These are phyloP conservation scores for Osmerus eperlanus DNA, from an alignment of 2,113 vertebrate species.

Conservation along the genomic window DNA sequence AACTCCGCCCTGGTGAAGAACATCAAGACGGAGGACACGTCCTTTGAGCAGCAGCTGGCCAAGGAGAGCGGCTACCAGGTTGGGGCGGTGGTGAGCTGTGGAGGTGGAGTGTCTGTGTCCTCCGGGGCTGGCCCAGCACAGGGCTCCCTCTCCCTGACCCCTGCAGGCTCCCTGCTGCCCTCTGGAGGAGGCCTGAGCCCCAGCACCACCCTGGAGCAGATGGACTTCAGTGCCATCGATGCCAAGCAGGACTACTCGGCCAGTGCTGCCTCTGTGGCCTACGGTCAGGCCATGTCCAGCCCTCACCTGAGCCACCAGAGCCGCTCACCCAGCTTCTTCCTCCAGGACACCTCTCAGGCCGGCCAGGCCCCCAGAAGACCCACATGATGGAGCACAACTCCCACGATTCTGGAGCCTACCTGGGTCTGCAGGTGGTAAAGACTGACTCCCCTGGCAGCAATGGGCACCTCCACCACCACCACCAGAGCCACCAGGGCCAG, in stretches of 20 bases:
- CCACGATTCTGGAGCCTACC: conserved; percentile 68
- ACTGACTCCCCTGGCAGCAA: conserved; percentile 82
- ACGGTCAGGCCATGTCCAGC: conserved; percentile 87
- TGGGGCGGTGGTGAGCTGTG: conserved; percentile 68
- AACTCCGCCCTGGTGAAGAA: conserved; percentile 86
- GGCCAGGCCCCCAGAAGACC: conserved; percentile 71
- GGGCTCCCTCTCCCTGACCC: conserved; percentile 79
- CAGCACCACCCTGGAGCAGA: conserved; percentile 97
- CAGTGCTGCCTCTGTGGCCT: conserved; percentile 64
- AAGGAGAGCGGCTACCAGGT: conserved; percentile 83
- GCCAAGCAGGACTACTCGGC: conserved; percentile 93
- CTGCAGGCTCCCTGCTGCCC: conserved; percentile 85
- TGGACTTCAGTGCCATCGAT: conserved; percentile 99
- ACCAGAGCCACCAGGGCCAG: conserved; percentile 74
- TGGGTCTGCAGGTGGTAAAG: conserved; percentile 83
- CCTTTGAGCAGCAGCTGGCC: conserved; percentile 97
- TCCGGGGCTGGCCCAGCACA: conserved; percentile 73
- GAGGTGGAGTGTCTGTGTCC: conserved; percentile 69
- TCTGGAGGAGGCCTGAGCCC: conserved; percentile 96
- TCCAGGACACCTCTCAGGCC: conserved; percentile 87
- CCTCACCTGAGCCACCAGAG: conserved; percentile 89
- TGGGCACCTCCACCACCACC: conserved; percentile 68
- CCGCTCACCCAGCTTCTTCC: conserved; percentile 95
- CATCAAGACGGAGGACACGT: conserved; percentile 97
- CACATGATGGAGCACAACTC: conserved; percentile 77